A percentile compares a stretch with the other conserved stretches of the same genome.
These are phyloP conservation scores for Atethmia centrago DNA, from an alignment of 2,888 invertebrate species.

Conservation along the genomic window DNA sequence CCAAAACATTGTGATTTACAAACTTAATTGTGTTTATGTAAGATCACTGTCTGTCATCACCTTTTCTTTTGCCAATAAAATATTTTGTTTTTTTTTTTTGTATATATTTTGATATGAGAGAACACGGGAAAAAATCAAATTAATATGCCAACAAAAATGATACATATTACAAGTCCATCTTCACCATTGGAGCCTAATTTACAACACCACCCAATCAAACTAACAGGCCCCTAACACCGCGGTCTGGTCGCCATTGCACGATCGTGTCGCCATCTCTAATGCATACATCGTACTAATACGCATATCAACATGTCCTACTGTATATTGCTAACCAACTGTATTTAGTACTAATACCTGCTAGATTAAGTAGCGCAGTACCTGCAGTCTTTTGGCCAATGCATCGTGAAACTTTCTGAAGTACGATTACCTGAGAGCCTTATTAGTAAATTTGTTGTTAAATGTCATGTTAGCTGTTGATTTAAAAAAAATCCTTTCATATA, in stretches of 20 bases:
- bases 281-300: constrained; percentile 61
- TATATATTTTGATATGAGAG: too few species aligned
- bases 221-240: constrained; percentile 66
- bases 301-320: constrained; percentile 51
- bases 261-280: constrained; percentile 71
- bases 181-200: constrained; percentile 15
- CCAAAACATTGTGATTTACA: too few species aligned
- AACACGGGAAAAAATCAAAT: background rate
- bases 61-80: too few species aligned
- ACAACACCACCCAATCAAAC: constrained; percentile 58
- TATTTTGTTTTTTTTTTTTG: too few species aligned
- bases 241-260: constrained; percentile 75
- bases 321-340: constrained; percentile 59
- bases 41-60: too few species aligned
- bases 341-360: constrained; percentile 45
- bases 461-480: background rate
- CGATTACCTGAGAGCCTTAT: background rate
- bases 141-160: background rate
- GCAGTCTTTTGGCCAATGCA: constrained; percentile 22
- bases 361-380: constrained; percentile 30
- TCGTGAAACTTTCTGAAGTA: background rate
- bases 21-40: too few species aligned
- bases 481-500: background rate
- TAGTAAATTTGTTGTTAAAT: background rate
- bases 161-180: background rate